Evolutionary conservation across 2,113 vertebrate genomes (phyloP).

Genomic region (Alouatta palliata): DNA sequence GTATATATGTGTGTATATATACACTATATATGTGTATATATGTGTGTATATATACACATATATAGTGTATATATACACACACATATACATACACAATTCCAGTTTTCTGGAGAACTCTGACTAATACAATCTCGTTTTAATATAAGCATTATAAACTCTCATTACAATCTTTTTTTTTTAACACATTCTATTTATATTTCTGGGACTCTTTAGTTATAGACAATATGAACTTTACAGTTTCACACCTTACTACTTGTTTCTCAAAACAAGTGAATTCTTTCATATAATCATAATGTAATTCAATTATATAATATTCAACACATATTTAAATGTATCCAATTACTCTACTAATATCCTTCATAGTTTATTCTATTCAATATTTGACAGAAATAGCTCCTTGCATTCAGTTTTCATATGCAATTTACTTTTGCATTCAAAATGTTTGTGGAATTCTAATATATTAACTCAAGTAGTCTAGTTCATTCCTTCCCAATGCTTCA

Average conservation of each 20-base stretch:
- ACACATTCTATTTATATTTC: neutral
- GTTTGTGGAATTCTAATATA: neutral
- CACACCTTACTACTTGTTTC: neutral
- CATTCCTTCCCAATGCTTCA: neutral
- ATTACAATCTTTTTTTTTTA: neutral
- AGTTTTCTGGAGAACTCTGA: neutral
- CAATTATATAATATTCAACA: neutral
- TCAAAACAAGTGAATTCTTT: neutral
- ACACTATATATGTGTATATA: no score
- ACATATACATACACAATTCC: no score
- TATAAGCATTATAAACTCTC: neutral
- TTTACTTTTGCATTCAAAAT: neutral
- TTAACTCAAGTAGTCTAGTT: neutral
- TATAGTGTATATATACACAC: no score
- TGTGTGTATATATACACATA: no score
- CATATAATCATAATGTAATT: neutral
- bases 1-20: no score
- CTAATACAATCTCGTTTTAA: neutral
- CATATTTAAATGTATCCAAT: neutral
- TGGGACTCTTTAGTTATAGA: neutral
- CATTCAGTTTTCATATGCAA: neutral
- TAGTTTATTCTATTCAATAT: neutral
- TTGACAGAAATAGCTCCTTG: neutral
- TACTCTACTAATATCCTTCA: neutral
- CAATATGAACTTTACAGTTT: neutral